Conservation (phyloP, 2,113 vertebrate genomes). For the Burhinus oedicnemus region DNA sequence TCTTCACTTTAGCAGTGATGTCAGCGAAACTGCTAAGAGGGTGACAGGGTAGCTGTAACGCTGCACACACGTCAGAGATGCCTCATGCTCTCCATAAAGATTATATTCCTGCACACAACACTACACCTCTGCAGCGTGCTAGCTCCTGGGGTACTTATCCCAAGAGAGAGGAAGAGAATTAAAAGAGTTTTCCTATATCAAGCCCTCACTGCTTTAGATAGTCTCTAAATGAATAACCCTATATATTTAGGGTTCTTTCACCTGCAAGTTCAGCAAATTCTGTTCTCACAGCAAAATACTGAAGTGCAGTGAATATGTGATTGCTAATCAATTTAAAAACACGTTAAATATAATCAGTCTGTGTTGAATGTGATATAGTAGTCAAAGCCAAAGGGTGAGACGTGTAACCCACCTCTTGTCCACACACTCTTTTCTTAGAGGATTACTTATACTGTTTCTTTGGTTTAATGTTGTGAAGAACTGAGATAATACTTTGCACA, state of each 20-base stretch:
- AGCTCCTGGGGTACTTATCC: not conserved
- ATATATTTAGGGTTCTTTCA: not conserved
- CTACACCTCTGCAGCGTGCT: not conserved
- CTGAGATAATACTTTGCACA: not conserved
- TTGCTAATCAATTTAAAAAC: not conserved
- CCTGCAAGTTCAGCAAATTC: not conserved
- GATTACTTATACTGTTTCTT: not conserved
- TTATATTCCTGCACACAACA: not conserved
- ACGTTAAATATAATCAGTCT: not conserved
- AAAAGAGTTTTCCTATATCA: not conserved
- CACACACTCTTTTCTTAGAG: not conserved
- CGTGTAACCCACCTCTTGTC: not conserved
- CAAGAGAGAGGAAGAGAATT: not conserved
- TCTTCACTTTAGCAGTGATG: not conserved
- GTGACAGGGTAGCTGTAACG: not conserved
- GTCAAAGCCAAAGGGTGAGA: not conserved
- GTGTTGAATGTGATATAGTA: not conserved
- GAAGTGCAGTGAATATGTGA: not conserved
- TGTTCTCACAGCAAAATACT: not conserved
- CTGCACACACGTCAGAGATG: not conserved
- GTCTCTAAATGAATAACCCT: not conserved
- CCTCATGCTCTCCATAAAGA: not conserved
- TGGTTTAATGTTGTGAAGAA: not conserved
- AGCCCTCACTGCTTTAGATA: not conserved
- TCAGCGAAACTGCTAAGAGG: not conserved